A percentile compares a stretch with the other conserved stretches of the same genome.
These are phyloP conservation scores for Chlorocebus sabaeus DNA, from an alignment of 2,113 vertebrate species.

Conservation along the genomic window DNA sequence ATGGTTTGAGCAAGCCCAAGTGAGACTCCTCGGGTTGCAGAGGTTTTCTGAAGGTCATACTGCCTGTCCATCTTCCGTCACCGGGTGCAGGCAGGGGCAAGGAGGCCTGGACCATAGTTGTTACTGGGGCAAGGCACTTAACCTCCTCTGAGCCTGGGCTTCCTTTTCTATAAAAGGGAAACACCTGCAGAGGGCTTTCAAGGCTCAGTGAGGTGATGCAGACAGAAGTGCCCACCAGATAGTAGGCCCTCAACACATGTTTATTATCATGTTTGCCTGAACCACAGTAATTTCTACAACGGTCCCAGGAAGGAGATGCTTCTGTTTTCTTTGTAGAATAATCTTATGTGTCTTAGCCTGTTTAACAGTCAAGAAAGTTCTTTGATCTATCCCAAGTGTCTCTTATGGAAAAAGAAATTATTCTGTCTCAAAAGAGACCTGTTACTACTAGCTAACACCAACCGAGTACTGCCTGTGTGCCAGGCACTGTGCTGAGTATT, in stretches of 20 bases:
- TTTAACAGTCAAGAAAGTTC: not conserved
- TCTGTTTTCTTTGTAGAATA: not conserved
- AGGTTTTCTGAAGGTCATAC: not conserved
- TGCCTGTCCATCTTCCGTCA: conserved; percentile 16
- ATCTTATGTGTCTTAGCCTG: not conserved
- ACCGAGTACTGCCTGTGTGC: rapidly evolving
- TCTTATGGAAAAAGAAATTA: not conserved
- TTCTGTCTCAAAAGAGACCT: not conserved
- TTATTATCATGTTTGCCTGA: not conserved
- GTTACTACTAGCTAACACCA: not conserved
- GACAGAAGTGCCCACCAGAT: not conserved
- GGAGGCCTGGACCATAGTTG: not conserved
- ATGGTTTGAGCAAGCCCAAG: not conserved
- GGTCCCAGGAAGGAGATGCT: not conserved
- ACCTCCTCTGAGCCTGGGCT: not conserved
- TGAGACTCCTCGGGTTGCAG: not conserved
- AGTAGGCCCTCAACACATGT: not conserved
- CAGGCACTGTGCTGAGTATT: not conserved
- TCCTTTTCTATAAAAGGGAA: not conserved
- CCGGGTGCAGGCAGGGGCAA: not conserved
- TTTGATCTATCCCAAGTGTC: not conserved
- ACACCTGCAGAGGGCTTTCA: not conserved
- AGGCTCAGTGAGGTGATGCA: not conserved
- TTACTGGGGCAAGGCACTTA: not conserved
- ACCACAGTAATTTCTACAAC: not conserved